Percentiles rank a stretch among this genome's conserved stretches.
These are phyloP conservation scores for Metopia argyrocephala DNA, from an alignment of 2,888 invertebrate genomes.

Conservation along the genomic window DNA sequence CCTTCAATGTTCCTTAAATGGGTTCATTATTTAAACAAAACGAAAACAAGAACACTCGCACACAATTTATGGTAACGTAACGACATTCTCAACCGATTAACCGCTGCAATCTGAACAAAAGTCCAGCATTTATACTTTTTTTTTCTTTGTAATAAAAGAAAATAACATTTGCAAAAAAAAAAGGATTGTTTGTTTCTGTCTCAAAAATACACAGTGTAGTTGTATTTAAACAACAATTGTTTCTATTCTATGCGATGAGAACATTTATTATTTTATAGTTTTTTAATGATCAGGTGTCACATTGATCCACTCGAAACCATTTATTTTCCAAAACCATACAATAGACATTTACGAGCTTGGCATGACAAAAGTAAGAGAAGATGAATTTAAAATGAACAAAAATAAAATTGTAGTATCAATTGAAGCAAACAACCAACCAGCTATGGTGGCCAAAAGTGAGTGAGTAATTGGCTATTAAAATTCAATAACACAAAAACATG, in stretches of 20 bases:
- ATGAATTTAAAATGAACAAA: slow-evolving; percentile 21
- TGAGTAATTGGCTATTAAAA: slow-evolving; percentile 64
- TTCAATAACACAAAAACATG: slow-evolving; percentile 62
- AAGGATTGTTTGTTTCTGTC: slow-evolving; percentile 7
- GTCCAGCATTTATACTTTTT: slow-evolving; percentile 7
- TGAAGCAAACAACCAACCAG: neutral
- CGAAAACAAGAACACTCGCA: slow-evolving; percentile 10
- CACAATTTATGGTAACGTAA: slow-evolving; percentile 54
- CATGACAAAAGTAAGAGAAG: slow-evolving; percentile 23
- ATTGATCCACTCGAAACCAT: slow-evolving; percentile 58
- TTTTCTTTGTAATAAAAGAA: slow-evolving; percentile 9
- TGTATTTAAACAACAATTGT: slow-evolving; percentile 43
- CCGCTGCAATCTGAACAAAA: slow-evolving; percentile 25
- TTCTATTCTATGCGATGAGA: slow-evolving; percentile 44
- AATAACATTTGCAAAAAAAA: neutral
- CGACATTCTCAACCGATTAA: slow-evolving; percentile 51
- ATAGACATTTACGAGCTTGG: slow-evolving; percentile 35
- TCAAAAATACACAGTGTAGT: too few species aligned
- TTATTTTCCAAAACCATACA: slow-evolving; percentile 50
- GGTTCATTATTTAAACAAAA: slow-evolving; percentile 41
- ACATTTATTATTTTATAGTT: slow-evolving; percentile 63
- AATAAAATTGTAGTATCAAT: neutral
- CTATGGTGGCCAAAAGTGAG: slow-evolving; percentile 60
- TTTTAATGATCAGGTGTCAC: slow-evolving; percentile 64
- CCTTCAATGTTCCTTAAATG: slow-evolving; percentile 63